Conservation (phyloP, 2,113 vertebrate genomes). For the Neolamprologus devosi region DNA sequence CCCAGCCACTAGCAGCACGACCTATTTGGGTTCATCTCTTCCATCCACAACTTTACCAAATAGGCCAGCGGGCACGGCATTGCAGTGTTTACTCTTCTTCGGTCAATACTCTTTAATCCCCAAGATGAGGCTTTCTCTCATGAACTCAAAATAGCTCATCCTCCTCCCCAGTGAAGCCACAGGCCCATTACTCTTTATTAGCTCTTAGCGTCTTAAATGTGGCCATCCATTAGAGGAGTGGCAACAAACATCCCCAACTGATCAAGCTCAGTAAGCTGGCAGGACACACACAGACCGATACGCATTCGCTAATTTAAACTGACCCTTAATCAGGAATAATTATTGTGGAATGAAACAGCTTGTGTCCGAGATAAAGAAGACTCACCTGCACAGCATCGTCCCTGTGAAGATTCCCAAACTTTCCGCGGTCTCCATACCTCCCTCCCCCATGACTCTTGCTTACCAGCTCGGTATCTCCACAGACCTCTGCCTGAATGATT, state of each 20-base stretch:
- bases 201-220: conserved; percentile 63
- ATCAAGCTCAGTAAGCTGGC: not conserved
- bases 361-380: conserved; percentile 8
- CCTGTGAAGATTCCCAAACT: conserved; percentile 3
- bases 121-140: conserved; percentile 63
- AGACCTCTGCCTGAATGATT: conserved; percentile 66
- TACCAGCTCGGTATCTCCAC: conserved; percentile 11
- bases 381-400: not conserved
- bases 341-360: conserved; percentile 29
- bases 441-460: conserved; percentile 11
- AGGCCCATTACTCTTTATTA: conserved; percentile 70
- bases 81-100: conserved; percentile 57
- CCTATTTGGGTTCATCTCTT: conserved; percentile 2
- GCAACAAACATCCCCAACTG: conserved; percentile 44
- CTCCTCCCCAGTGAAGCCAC: conserved; percentile 41
- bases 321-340: conserved; percentile 48
- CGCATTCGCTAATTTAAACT: conserved; percentile 15
- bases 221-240: conserved; percentile 57
- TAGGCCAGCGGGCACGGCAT: conserved; percentile 24
- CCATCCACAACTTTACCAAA: conserved; percentile 33
- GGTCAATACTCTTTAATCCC: conserved; percentile 67
- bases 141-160: conserved; percentile 63
- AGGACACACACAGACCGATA: not conserved
- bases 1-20: not conserved
- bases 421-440: not conserved